Conservation (phyloP, 2,797 vertebrate genomes). For the Sebastiscus tertius region DNA sequence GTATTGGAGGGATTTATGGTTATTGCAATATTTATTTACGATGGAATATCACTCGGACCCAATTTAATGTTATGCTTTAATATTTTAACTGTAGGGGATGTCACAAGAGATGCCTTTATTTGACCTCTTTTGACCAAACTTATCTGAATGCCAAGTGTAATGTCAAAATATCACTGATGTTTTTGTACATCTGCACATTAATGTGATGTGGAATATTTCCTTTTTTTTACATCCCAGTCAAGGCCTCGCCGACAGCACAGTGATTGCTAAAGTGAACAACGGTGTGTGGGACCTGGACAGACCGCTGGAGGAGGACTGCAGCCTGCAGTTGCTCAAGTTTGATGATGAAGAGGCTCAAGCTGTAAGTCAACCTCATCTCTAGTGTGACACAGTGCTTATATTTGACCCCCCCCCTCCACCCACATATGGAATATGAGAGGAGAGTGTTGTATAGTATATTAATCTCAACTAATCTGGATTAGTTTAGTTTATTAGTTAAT, state of each 20-base stretch:
- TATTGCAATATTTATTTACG: background rate
- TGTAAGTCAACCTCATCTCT: slow-evolving; percentile 81
- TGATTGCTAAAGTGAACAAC: slow-evolving; percentile 94
- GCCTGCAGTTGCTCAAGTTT: slow-evolving; percentile 94
- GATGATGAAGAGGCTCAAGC: slow-evolving; percentile 97
- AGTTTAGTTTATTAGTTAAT: background rate
- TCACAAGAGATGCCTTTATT: background rate
- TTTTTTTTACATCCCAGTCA: slow-evolving; percentile 81
- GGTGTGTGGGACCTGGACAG: slow-evolving; percentile 96
- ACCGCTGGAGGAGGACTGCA: slow-evolving; percentile 91
- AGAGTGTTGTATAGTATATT: too few species aligned
- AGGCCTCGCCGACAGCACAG: slow-evolving; percentile 94
- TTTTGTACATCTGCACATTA: background rate
- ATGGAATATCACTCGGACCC: background rate
- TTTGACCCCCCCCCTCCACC: background rate
- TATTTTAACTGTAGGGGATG: background rate
- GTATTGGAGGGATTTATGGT: background rate
- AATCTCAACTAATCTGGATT: background rate
- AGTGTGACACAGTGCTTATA: background rate
- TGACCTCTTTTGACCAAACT: background rate
- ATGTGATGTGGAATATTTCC: slow-evolving; percentile 5
- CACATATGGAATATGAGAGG: background rate
- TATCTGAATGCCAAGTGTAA: background rate
- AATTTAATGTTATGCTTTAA: background rate
- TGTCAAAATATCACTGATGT: background rate